phyloP scores from a whole-genome alignment of 92 coral and sea anemone genomes.

The Parazoanthus atlanticus region DNA sequence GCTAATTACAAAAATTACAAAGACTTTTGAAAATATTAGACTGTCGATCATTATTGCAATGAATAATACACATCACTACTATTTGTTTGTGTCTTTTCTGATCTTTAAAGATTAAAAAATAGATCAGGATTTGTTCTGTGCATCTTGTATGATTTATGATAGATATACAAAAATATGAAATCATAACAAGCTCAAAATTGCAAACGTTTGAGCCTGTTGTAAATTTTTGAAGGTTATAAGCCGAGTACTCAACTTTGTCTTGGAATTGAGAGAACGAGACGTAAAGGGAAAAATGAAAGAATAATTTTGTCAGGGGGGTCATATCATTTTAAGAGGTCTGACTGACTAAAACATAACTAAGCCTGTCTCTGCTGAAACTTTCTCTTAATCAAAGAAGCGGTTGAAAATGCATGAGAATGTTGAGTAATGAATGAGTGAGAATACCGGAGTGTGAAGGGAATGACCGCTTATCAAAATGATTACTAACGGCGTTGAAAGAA shows the following conservation, averaged over 20 bases:
- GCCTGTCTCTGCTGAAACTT: too few species aligned
- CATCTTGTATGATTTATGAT: too few species aligned
- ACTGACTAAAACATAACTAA: background rate
- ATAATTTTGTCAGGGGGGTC: too few species aligned
- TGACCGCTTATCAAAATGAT: background rate
- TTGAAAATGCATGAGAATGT: background rate
- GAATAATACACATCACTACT: background rate
- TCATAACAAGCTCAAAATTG: background rate
- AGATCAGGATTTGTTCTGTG: background rate
- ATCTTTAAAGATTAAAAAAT: background rate
- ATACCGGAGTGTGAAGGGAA: background rate
- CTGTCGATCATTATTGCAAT: background rate
- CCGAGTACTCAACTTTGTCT: background rate
- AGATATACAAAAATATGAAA: constrained; percentile 2
- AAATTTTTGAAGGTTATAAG: background rate
- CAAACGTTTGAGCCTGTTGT: background rate
- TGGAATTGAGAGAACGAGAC: background rate
- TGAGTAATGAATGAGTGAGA: background rate
- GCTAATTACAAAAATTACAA: background rate
- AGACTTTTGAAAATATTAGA: background rate
- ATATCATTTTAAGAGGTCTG: too few species aligned
- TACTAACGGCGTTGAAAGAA: background rate
- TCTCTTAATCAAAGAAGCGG: background rate
- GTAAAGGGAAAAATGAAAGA: background rate
- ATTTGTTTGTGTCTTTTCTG: background rate